phyloP scores from a whole-genome alignment of 1,140 invertebrate genomes.

The Platyscapa corneri region DNA sequence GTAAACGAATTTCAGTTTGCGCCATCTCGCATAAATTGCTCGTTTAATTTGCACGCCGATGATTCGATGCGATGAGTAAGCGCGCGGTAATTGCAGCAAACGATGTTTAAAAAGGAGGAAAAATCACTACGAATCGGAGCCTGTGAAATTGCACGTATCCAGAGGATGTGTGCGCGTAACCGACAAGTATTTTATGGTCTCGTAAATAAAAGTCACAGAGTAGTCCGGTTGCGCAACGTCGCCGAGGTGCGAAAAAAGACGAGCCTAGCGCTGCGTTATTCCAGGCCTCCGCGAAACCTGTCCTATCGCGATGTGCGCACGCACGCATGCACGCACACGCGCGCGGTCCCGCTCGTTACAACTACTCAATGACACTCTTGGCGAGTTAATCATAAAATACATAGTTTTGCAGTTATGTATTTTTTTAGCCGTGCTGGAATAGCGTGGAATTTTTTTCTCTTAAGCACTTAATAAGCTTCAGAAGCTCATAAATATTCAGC shows the following conservation, averaged over 20 bases:
- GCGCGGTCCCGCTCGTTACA: not conserved
- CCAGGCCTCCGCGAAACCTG: not conserved
- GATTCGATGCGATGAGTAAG: not conserved
- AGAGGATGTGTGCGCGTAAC: not conserved
- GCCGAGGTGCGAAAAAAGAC: conserved; percentile 36
- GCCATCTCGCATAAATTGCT: not conserved
- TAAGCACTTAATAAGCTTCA: conserved; percentile 11
- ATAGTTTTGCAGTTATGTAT: conserved; percentile 6
- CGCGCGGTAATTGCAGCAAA: not conserved
- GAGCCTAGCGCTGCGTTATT: not conserved
- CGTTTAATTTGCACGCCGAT: not conserved
- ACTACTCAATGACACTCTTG: conserved; percentile 12
- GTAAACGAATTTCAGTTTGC: conserved; percentile 1
- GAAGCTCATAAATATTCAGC: conserved; percentile 30
- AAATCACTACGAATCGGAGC: not conserved
- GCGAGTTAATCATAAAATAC: conserved; percentile 19
- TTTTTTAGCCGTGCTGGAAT: not conserved
- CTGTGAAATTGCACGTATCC: conserved; percentile 3
- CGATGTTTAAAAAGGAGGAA: not conserved
- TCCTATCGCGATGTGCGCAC: not conserved
- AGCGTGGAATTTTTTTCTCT: not conserved
- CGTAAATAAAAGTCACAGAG: conserved; percentile 35
- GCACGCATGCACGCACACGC: too few relatives aligned
- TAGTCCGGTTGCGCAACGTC: not conserved
- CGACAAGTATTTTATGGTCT: conserved; percentile 30